Conservation (phyloP, 2,113 vertebrate genomes). For the Corythaixoides concolor region DNA sequence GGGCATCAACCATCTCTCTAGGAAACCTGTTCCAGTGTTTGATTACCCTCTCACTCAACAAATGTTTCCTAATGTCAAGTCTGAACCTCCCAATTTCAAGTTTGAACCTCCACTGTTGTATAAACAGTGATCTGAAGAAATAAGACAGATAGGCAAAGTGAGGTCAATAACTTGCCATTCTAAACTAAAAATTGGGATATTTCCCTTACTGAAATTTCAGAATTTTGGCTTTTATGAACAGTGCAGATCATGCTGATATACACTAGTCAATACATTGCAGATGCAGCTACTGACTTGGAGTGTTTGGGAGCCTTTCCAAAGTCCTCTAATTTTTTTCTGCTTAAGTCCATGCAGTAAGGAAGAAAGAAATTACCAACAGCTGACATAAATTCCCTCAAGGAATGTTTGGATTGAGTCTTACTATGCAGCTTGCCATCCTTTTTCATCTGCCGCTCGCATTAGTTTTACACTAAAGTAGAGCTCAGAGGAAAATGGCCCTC, state of each 20-base stretch:
- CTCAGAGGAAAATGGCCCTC: background rate
- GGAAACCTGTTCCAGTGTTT: background rate
- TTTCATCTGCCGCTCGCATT: background rate
- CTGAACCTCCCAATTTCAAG: background rate
- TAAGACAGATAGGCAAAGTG: background rate
- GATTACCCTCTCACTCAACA: fast-evolving
- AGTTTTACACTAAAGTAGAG: background rate
- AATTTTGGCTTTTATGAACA: background rate
- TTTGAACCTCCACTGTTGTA: background rate
- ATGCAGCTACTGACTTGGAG: background rate
- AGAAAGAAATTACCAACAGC: background rate
- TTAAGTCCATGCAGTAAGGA: background rate
- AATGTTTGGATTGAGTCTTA: background rate
- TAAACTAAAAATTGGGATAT: background rate
- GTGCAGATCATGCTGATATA: background rate
- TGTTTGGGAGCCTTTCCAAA: background rate
- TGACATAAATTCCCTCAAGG: background rate
- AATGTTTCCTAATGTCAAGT: background rate
- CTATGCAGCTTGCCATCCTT: background rate
- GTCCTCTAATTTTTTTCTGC: background rate
- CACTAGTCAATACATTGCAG: background rate
- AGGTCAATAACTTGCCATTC: background rate
- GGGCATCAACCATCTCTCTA: background rate
- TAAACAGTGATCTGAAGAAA: background rate
- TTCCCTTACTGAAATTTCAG: background rate